phyloP scores from a whole-genome alignment of 2,797 vertebrate species.

The Synaphobranchus kaupii region DNA sequence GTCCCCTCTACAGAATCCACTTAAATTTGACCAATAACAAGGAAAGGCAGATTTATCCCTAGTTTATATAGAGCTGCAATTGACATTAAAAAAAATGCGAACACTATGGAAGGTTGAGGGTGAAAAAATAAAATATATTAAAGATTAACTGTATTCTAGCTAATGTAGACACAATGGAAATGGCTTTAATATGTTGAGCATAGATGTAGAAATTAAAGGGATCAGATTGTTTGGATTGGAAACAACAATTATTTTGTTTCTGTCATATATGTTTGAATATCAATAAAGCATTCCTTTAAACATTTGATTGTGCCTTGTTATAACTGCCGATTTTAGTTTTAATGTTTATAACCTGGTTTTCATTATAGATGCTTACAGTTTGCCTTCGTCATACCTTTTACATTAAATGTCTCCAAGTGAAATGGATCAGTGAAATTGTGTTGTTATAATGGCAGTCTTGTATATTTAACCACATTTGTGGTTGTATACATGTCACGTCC shows the following conservation, averaged over 20 bases:
- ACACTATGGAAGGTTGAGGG: conserved; percentile 46
- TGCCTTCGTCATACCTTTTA: neutral
- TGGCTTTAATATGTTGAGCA: conserved; percentile 61
- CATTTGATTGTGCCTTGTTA: neutral
- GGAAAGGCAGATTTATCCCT: conserved; percentile 9
- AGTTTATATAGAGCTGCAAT: conserved; percentile 37
- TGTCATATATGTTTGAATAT: conserved; percentile 72
- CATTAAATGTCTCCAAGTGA: neutral
- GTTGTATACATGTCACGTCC: too few species aligned
- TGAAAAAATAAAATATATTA: conserved; percentile 32
- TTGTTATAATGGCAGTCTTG: too few species aligned
- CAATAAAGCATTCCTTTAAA: conserved; percentile 83
- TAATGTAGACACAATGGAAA: conserved; percentile 36
- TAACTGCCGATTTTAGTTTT: conserved; percentile 13
- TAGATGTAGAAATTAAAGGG: conserved; percentile 60
- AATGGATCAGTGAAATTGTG: too few species aligned
- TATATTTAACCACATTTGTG: too few species aligned
- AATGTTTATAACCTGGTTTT: neutral
- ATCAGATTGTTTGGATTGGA: conserved; percentile 51
- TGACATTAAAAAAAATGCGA: conserved; percentile 21
- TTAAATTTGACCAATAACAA: conserved; percentile 40
- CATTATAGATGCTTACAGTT: neutral
- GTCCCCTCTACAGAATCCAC: conserved; percentile 24
- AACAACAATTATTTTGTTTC: conserved; percentile 56
- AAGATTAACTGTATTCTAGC: conserved; percentile 30